phyloP scores from a whole-genome alignment of 1,140 invertebrate species.

The Philopotamus ludificatus region DNA sequence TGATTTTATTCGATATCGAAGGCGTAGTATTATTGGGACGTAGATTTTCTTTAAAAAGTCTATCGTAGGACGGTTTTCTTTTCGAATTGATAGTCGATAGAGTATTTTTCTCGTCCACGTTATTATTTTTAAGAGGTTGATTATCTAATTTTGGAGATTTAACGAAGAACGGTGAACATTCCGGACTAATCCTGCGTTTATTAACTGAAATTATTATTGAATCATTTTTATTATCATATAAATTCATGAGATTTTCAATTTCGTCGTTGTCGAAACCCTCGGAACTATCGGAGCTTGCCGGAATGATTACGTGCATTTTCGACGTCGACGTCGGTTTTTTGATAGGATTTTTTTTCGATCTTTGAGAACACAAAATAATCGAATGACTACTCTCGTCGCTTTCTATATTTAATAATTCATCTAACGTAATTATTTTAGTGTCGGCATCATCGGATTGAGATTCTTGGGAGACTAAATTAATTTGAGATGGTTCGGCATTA shows the following conservation, averaged over 20 bases:
- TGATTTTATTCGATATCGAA: too few species aligned
- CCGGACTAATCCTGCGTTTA: too few species aligned
- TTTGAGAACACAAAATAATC: conserved; percentile 34
- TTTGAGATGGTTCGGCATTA: too few species aligned
- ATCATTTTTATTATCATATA: not conserved
- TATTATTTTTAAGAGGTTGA: not conserved
- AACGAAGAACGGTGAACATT: not conserved
- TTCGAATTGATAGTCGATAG: too few species aligned
- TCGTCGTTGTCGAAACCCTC: conserved; percentile 15
- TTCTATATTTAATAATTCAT: too few species aligned
- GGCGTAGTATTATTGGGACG: not conserved
- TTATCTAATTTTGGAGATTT: not conserved
- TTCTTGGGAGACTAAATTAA: too few species aligned
- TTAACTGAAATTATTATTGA: not conserved
- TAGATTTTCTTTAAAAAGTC: not conserved
- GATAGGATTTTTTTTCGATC: not conserved
- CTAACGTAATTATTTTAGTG: too few species aligned
- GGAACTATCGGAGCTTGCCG: conserved; percentile 34
- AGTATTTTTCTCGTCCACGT: not conserved
- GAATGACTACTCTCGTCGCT: conserved; percentile 31
- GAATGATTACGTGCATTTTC: conserved; percentile 31
- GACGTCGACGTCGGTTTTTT: conserved; percentile 14
- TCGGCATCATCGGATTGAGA: conserved; percentile 17
- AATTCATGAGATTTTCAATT: conserved; percentile 12
- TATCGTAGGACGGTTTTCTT: too few species aligned